These are phyloP conservation scores for Argentina silus DNA, from an alignment of 2,797 vertebrate genomes.

Conservation along the genomic window DNA sequence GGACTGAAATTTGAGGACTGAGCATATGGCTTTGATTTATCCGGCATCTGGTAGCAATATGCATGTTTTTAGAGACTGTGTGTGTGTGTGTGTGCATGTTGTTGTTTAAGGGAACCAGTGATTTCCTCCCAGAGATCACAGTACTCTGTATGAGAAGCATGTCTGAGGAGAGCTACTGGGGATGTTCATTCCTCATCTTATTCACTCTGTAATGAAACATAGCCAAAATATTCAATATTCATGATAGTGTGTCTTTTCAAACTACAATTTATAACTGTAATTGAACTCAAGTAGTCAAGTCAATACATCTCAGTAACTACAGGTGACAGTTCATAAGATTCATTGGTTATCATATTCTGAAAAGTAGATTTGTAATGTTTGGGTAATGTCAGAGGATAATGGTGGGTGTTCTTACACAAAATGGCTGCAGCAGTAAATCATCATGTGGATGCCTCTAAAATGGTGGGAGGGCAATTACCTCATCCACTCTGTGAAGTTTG, in stretches of 20 bases:
- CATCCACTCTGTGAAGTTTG: not conserved
- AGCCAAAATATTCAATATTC: not conserved
- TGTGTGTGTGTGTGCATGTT: not conserved
- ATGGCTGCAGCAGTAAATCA: slow-evolving; percentile 8
- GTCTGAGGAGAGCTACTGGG: slow-evolving; percentile 2
- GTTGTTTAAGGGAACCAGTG: slow-evolving; percentile 1
- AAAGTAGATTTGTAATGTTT: not conserved
- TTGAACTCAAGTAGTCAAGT: not conserved
- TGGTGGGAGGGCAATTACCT: not conserved
- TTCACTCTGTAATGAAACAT: slow-evolving; percentile 1
- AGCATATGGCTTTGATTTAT: slow-evolving; percentile 79
- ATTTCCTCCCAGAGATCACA: slow-evolving; percentile 2
- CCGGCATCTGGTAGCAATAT: slow-evolving; percentile 74
- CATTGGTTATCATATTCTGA: not conserved
- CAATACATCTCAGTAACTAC: not conserved
- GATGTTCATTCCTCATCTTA: not conserved
- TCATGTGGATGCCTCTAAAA: slow-evolving; percentile 3
- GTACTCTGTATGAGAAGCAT: not conserved
- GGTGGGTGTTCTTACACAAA: slow-evolving; percentile 1
- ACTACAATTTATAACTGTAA: not conserved
- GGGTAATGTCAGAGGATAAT: not conserved
- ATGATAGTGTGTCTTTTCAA: not conserved
- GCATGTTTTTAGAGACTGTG: slow-evolving; percentile 33
- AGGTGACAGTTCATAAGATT: not conserved
- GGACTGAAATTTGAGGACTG: slow-evolving; percentile 55